Conservation (phyloP, 2,113 vertebrate species). For the Coryphaenoides rupestris region DNA sequence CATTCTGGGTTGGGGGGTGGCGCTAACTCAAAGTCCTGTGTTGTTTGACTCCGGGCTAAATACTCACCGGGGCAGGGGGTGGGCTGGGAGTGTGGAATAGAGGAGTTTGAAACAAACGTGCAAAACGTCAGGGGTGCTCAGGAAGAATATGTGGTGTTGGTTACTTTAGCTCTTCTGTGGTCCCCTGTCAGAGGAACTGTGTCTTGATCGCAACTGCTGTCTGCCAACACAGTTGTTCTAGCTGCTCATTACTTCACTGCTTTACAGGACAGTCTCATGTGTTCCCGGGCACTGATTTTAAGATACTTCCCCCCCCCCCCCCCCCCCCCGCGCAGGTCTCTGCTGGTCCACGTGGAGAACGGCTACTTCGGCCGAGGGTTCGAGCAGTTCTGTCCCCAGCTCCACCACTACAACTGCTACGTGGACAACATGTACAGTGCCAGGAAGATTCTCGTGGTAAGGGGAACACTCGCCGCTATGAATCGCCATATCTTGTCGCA, state of each 20-base stretch:
- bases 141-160: conserved; percentile 5
- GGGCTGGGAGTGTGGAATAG: no score
- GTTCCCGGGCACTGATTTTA: no score
- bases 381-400: conserved; percentile 76
- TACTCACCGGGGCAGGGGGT: conserved; percentile 11
- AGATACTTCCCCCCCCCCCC: no score
- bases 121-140: conserved; percentile 18
- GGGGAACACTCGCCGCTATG: conserved; percentile 14
- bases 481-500: no score
- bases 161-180: conserved; percentile 2
- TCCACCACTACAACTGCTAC: conserved; percentile 74
- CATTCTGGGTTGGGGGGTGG: conserved; percentile 24
- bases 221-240: not conserved
- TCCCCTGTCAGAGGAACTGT: conserved; percentile 6
- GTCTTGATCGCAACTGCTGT: not conserved
- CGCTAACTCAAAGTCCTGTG: conserved; percentile 35
- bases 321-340: conserved; percentile 42
- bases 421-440: conserved; percentile 77
- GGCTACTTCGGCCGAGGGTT: conserved; percentile 70
- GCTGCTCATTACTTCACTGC: not conserved
- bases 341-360: conserved; percentile 77
- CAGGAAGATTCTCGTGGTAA: conserved; percentile 80
- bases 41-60: conserved; percentile 36
- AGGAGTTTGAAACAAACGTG: conserved; percentile 19
- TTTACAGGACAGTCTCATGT: not conserved